Evolutionary conservation across 2,888 invertebrate genomes (phyloP).

Genomic region (Rutpela maculata): DNA sequence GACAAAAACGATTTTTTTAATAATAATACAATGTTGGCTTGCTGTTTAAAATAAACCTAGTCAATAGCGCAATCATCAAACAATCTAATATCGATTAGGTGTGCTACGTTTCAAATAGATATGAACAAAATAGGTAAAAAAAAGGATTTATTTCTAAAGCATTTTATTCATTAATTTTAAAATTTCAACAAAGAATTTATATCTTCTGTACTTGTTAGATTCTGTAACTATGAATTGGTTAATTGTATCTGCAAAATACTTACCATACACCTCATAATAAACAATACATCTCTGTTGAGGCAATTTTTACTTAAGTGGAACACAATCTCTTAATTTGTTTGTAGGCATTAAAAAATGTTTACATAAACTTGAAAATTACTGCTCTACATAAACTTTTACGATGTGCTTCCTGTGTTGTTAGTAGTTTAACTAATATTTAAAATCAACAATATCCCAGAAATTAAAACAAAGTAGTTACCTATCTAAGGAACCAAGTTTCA

Average conservation of each 20-base stretch:
- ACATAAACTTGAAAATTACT: conserved; percentile 8
- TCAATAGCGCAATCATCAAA: too few relatives aligned
- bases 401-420: conserved; percentile 14
- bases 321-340: neutral
- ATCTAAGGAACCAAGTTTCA: too few relatives aligned
- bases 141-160: too few relatives aligned
- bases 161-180: too few relatives aligned
- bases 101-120: too few relatives aligned
- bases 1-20: too few relatives aligned
- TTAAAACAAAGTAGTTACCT: neutral
- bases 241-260: neutral
- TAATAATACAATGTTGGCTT: too few relatives aligned
- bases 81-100: too few relatives aligned
- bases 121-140: too few relatives aligned
- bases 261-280: neutral
- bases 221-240: neutral
- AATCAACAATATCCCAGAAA: neutral
- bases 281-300: neutral
- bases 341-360: conserved; percentile 5
- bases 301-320: neutral
- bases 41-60: too few relatives aligned
- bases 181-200: too few relatives aligned
- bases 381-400: conserved; percentile 8
- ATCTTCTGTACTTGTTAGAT: too few relatives aligned
- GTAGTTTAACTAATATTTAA: neutral